Percentiles rank a stretch among this genome's conserved stretches.
phyloP scores from a whole-genome alignment of 2,888 invertebrate species.

The Nemoura dubitans region DNA sequence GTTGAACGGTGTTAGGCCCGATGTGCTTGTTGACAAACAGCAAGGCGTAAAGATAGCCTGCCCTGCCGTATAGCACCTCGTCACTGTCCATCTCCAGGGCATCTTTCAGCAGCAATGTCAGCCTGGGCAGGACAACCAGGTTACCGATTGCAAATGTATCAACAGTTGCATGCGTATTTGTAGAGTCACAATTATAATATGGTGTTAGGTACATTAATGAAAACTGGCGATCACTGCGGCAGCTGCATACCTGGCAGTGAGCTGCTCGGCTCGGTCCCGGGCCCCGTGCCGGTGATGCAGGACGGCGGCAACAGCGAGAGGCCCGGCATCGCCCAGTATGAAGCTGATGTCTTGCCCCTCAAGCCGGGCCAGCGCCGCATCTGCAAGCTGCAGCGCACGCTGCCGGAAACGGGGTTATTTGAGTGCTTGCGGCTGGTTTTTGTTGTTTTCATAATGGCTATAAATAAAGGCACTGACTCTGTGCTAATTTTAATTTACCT shows the following conservation, averaged over 20 bases:
- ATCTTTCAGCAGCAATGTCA: slow-evolving; percentile 26
- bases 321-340: slow-evolving; percentile 74
- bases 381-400: slow-evolving; percentile 61
- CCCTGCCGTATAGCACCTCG: slow-evolving; percentile 86
- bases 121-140: not conserved
- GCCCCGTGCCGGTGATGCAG: slow-evolving; percentile 67
- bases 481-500: no score
- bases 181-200: no score
- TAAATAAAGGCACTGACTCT: no score
- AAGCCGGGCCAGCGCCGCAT: slow-evolving; percentile 60
- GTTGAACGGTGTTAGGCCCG: slow-evolving; percentile 68
- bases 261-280: slow-evolving; percentile 27
- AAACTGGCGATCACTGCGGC: no score
- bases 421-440: no score
- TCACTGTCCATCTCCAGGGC: slow-evolving; percentile 59
- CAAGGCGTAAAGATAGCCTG: slow-evolving; percentile 82
- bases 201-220: no score
- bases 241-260: slow-evolving; percentile 21
- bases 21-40: slow-evolving; percentile 77
- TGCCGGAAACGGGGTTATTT: no score
- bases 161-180: no score
- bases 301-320: slow-evolving; percentile 70
- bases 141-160: no score
- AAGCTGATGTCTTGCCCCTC: slow-evolving; percentile 68
- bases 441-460: no score